These are phyloP conservation scores for Rallus crepitans DNA, from an alignment of 2,797 vertebrate genomes.

Conservation along the genomic window DNA sequence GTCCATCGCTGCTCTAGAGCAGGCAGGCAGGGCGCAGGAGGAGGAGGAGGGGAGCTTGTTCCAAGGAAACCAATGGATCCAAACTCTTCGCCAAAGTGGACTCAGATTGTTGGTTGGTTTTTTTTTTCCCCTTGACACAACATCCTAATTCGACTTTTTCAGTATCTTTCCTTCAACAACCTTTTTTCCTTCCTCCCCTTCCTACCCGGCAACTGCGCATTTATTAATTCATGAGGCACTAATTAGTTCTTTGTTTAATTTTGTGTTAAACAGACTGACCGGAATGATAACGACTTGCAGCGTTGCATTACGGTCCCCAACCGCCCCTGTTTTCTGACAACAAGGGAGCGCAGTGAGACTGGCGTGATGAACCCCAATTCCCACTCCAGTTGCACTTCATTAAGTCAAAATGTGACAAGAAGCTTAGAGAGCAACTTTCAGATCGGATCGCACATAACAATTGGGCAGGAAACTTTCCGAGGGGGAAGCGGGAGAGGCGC, in stretches of 20 bases:
- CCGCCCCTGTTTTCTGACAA: slow-evolving; percentile 99
- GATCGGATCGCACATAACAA: slow-evolving; percentile 99
- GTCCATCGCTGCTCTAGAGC: background rate
- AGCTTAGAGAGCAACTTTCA: slow-evolving; percentile 99
- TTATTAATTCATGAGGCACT: slow-evolving; percentile 99
- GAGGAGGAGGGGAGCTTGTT: slow-evolving; percentile 17
- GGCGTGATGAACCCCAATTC: slow-evolving; percentile 99
- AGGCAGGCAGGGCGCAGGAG: background rate
- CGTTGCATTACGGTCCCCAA: slow-evolving; percentile 96
- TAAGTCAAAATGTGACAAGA: slow-evolving; percentile 99
- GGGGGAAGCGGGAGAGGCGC: slow-evolving; percentile 72
- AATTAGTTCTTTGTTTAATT: slow-evolving; percentile 99
- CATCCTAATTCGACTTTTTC: slow-evolving; percentile 98
- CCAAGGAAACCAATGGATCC: slow-evolving; percentile 19
- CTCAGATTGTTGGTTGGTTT: background rate
- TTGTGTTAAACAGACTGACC: slow-evolving; percentile 99
- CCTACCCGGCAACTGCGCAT: slow-evolving; percentile 98
- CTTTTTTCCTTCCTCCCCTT: slow-evolving; percentile 85
- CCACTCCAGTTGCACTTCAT: slow-evolving; percentile 99
- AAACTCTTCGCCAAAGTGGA: slow-evolving; percentile 65
- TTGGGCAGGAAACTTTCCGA: slow-evolving; percentile 94
- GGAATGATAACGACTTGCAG: slow-evolving; percentile 99
- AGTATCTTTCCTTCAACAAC: slow-evolving; percentile 98
- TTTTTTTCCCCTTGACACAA: slow-evolving; percentile 75
- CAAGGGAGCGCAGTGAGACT: slow-evolving; percentile 98